Base-by-base conservation (phyloP, 2,888 invertebrate genomes). In the Tridacna gigas region DNA sequence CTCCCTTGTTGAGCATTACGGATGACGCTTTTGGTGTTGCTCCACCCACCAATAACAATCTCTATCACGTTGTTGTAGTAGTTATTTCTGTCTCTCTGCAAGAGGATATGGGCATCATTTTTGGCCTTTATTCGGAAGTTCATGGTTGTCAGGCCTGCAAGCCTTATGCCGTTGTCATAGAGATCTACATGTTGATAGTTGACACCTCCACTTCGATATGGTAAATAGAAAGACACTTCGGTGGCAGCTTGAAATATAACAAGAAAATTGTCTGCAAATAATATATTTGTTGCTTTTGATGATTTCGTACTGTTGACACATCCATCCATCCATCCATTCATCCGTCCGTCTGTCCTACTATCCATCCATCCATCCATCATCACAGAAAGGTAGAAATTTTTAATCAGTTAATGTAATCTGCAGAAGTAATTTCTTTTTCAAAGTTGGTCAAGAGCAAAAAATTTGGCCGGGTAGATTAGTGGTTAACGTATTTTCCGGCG, bases 11-110 rank as follows among this genome's bases (percentile, higher is more conserved):
- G 84, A 9, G 61, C 13, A 18, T 63, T 80, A 51, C 84, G 56
- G 13, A 84, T 81, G 13, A 81, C 81, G 20, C 81, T 81, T 66
- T 79, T 47, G 18, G 60, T 48, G 76, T 81, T 84, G 25, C 81
- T 60, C 81, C 80, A 84, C 12, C 84, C 84, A 65, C 84, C 84
- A 22, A 84, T 60, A 1, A 84, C 80, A 61, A 84, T 74, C 48
- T 80, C 80, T n/a, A 84, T 69, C 12, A 84, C 78, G 48, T 80
- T 80, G 47, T 13, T 75, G 12, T 45, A 69, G 66, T 78, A 84
- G 28, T 84, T 56, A 25, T 9, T 74, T 0, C 71, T 48, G 56
- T 69, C 56, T 9, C 61, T 74, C 47, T 80, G 80, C 18, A 84
- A 51, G 12, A 84, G 61, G 11, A 84, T 71, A 22, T 80, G 83